Conservation (phyloP, 1,140 invertebrate species). For the Drosophila kohkoa region DNA sequence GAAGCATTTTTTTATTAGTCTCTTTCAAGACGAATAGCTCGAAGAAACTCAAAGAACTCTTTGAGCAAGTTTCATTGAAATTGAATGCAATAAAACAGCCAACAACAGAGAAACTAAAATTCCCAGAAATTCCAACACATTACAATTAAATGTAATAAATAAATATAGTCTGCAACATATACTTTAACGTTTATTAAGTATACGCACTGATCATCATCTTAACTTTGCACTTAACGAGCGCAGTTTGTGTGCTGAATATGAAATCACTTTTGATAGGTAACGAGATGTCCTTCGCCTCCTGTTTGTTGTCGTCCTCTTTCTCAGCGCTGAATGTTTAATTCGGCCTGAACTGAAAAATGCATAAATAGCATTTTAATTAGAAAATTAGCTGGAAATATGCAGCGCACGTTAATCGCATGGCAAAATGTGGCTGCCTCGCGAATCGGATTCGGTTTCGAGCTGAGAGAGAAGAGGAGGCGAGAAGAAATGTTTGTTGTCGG, state of each 20-base stretch:
- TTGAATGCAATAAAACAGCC: background rate
- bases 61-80: background rate
- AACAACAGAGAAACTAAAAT: too few species aligned
- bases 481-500: slow-evolving; percentile 1
- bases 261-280: slow-evolving; percentile 2
- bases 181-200: background rate
- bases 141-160: too few species aligned
- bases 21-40: background rate
- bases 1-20: background rate
- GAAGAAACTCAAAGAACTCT: background rate
- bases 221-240: background rate
- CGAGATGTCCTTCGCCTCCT: background rate
- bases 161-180: too few species aligned
- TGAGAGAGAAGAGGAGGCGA: background rate
- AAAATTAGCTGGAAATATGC: slow-evolving; percentile 84
- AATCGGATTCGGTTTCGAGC: slow-evolving; percentile 14
- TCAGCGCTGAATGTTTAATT: slow-evolving; percentile 63
- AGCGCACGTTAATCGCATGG: slow-evolving; percentile 83
- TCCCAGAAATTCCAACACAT: too few species aligned
- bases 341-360: slow-evolving; percentile 73
- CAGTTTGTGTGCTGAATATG: background rate
- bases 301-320: background rate
- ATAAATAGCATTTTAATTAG: slow-evolving; percentile 84
- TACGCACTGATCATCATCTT: background rate
- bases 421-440: slow-evolving; percentile 42